phyloP scores from a whole-genome alignment of 2,888 invertebrate species.

The Crepidodera aurea region DNA sequence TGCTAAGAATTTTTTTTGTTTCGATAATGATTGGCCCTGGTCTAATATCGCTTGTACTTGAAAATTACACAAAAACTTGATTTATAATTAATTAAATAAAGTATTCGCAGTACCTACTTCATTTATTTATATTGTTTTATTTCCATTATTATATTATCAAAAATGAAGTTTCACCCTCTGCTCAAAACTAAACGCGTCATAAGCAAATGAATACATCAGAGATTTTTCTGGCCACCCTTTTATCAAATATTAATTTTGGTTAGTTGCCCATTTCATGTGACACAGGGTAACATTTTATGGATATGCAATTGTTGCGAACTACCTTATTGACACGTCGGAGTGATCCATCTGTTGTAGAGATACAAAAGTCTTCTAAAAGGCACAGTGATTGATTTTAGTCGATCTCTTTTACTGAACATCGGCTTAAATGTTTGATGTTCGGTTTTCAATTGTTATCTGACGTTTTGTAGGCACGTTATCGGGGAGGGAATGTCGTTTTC shows the following conservation, averaged over 20 bases:
- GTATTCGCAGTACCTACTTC: too few relatives aligned
- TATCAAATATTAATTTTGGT: conserved; percentile 11
- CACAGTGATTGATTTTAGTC: conserved; percentile 56
- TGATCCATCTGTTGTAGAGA: conserved; percentile 57
- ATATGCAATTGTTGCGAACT: conserved; percentile 32
- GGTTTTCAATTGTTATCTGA: conserved; percentile 30
- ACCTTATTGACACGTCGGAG: conserved; percentile 58
- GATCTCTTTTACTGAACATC: conserved; percentile 39
- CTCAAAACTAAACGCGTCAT: neutral
- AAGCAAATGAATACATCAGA: conserved; percentile 11
- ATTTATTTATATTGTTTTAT: too few relatives aligned
- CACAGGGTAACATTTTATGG: conserved; percentile 12
- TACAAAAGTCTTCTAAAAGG: conserved; percentile 57
- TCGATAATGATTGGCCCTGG: too few relatives aligned
- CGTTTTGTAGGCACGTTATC: conserved; percentile 21
- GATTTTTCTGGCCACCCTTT: neutral
- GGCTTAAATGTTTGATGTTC: conserved; percentile 27
- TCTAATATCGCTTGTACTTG: too few relatives aligned
- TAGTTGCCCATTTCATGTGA: conserved; percentile 3
- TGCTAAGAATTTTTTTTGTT: too few relatives aligned
- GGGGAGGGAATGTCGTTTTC: conserved; percentile 5
- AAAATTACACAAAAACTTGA: too few relatives aligned
- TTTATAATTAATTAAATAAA: too few relatives aligned
- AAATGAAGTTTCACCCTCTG: neutral
- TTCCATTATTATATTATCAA: too few relatives aligned